Evolutionary conservation across 2,113 vertebrate species (phyloP), one percentile per base, ranked within the genome.

Genomic region (Xyrauchen texanus): DNA sequence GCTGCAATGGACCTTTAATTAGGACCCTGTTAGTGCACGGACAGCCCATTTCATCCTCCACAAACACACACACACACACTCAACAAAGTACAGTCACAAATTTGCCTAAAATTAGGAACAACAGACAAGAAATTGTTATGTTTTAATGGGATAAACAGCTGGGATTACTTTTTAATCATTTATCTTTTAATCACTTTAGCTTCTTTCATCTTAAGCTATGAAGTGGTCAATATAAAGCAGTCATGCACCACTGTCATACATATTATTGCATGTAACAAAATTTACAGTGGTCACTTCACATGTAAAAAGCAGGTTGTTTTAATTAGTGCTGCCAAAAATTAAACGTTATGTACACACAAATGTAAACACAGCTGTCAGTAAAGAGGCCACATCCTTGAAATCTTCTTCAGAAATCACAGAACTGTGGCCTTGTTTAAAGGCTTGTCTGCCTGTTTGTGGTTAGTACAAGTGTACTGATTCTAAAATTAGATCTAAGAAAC

Each of bases 1-100:
- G 86, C 89, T 89, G 88, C 84, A 77, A 79, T 47, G 42, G 80
- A 78, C 68, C 70, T 64, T 83, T 81, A 76, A 86, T 84, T 88
- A 82, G 78, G 80, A 84, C 73, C 83, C 73, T 65, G 86, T 88
- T 88, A 85, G 55, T 76, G 79, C 64, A 87, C 4, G 74, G 64
- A 82, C 67, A 58, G 71, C 70, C 21, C 47, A 53, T 5, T 21
- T 12, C 63, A 53, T 44, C 70, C 80, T 46, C 71, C 51, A 78
- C 42, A 82, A 16, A 67, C 63, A 74, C 61, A 49, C 5, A 71
- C 58, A 81, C 70, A 46, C 21, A 76, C n/a, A 76, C 45, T 44
- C 60, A 65, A 15, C 61, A 51, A 52, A 44, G 62, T 65, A 76
- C 72, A 75, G 60, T 75, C 15, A 21, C 16, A 63, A 11, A 4